Evolutionary conservation across 1,140 invertebrate species (phyloP), one percentile per base, ranked within the genome.

Genomic region (Saccostrea cuccullata): DNA sequence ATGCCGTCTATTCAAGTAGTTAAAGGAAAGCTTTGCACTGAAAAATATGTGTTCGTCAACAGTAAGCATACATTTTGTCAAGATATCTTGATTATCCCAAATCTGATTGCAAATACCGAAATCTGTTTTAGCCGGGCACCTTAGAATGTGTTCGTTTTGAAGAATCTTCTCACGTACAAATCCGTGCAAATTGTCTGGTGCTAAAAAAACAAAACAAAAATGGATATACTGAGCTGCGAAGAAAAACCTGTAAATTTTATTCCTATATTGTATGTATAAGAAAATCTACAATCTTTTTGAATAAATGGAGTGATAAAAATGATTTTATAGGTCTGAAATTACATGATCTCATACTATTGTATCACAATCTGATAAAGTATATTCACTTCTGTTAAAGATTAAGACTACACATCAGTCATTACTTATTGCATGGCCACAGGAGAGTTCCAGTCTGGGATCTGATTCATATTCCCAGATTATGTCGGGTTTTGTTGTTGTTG

Each of bases 381-480:
- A 36, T 36, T 36, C 30, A 36, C 30, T 36, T 36, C 30, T 36
- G 30, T 36, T 36, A 36, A 36, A 36, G 30, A 36, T 36, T 36
- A 36, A 36, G 30, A 36, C 30, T 36, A 36, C 30, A 36, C 30
- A 36, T 36, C 30, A 36, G 30, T 36, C 15, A 40, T 77, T 77
- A 77, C 70, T 77, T 1, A 77, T 77, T 3, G 70, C 70, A 40
- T 77, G 70, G 0, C 70, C 70, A 30, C 70, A 77, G 0, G 70
- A 30, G 15, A 77, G 30, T 4, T 77, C 70, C 5, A 77, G 23
- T 17, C 70, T 77, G 11, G 70, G 70, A 0, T 77, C 70, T 77
- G 70, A 77, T 77, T 77, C 70, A 36, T 77, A 77, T 26, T 77
- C 70, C 70, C 70, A 77, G 0, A 77, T 26, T 26, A 77, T 30